These are phyloP conservation scores for Clinocottus analis DNA, from an alignment of 2,113 vertebrate genomes.

Conservation along the genomic window DNA sequence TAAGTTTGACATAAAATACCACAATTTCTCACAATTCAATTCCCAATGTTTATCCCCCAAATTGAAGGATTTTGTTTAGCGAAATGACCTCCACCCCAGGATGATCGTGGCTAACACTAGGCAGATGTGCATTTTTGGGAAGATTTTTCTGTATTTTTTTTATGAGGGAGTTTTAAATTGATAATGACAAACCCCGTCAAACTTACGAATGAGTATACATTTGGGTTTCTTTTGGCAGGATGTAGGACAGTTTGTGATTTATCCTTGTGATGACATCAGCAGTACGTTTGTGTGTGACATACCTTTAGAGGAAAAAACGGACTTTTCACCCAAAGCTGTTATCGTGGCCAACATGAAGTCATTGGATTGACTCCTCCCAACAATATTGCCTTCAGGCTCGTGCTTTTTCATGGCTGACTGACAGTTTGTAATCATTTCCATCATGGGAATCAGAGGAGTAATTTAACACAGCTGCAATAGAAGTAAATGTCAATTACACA, in stretches of 20 bases:
- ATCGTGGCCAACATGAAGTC: conserved; percentile 73
- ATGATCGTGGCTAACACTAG: conserved; percentile 15
- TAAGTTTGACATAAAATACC: conserved; percentile 28
- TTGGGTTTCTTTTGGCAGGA: conserved; percentile 54
- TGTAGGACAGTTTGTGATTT: conserved; percentile 27
- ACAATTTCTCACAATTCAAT: background rate
- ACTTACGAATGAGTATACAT: conserved; percentile 50
- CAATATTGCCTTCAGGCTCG: conserved; percentile 51
- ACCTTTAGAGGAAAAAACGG: conserved; percentile 40
- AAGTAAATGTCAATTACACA: conserved; percentile 69
- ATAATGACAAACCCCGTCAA: conserved; percentile 53
- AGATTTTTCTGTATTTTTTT: conserved; percentile 10
- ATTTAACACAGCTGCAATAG: conserved; percentile 73
- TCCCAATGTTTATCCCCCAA: conserved; percentile 19
- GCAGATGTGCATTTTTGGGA: conserved; percentile 25
- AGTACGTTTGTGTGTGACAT: conserved; percentile 52
- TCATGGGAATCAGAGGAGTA: conserved; percentile 66
- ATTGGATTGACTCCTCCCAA: conserved; percentile 60
- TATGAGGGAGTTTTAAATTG: conserved; percentile 20
- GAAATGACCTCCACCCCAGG: conserved; percentile 10
- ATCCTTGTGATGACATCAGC: conserved; percentile 45
- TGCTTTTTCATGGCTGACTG: conserved; percentile 66
- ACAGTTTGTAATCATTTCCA: conserved; percentile 70
- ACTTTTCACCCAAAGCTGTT: conserved; percentile 37
- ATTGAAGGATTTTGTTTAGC: conserved; percentile 24